Percentiles rank a stretch among this genome's conserved stretches.
phyloP scores from a whole-genome alignment of 2,113 vertebrate species.

The Eleginops maclovinus region DNA sequence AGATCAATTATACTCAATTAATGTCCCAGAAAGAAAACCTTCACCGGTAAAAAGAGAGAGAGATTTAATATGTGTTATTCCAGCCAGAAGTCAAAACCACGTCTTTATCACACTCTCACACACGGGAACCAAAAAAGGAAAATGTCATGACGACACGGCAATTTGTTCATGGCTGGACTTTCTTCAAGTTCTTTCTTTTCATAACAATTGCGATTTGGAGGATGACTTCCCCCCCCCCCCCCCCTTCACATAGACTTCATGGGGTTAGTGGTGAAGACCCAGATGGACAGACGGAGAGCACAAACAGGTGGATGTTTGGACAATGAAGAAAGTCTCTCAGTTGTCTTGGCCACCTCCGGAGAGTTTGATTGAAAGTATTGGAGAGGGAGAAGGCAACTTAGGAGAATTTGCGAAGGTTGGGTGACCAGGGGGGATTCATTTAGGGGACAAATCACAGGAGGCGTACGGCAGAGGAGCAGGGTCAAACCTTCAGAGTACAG shows the following conservation, averaged over 20 bases:
- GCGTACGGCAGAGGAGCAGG: not conserved
- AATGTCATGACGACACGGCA: not conserved
- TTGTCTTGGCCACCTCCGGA: slow-evolving; percentile 26
- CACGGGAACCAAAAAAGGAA: slow-evolving; percentile 12
- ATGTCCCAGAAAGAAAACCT: not conserved
- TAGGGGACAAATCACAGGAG: not conserved
- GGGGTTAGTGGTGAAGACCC: slow-evolving; percentile 4
- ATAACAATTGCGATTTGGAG: slow-evolving; percentile 35
- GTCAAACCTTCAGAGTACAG: not conserved
- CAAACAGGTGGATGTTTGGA: not conserved
- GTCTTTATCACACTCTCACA: slow-evolving; percentile 20
- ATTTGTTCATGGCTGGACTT: slow-evolving; percentile 12
- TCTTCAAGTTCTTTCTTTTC: not conserved
- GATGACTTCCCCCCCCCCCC: no score
- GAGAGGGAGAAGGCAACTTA: slow-evolving; percentile 5
- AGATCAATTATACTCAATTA: slow-evolving; percentile 41
- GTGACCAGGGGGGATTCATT: not conserved
- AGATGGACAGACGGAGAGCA: slow-evolving; percentile 7
- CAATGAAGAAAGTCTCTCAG: not conserved
- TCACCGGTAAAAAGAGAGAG: not conserved
- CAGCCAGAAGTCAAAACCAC: not conserved
- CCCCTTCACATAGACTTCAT: no score
- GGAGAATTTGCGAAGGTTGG: slow-evolving; percentile 14
- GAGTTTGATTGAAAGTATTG: slow-evolving; percentile 43
- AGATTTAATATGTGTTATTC: slow-evolving; percentile 12